phyloP scores from a whole-genome alignment of 1,140 invertebrate genomes.

The Venturia canescens region DNA sequence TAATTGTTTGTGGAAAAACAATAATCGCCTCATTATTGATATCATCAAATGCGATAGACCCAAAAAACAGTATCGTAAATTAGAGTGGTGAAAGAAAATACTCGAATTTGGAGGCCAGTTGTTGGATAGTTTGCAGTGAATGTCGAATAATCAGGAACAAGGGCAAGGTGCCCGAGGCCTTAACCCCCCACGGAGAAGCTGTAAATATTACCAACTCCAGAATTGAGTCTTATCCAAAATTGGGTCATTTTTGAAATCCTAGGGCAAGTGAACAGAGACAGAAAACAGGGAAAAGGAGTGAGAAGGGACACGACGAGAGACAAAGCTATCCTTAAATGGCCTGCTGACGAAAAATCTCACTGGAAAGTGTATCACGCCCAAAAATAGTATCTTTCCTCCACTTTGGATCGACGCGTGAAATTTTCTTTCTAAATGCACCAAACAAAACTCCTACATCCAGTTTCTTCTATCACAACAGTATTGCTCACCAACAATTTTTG shows the following conservation, averaged over 20 bases:
- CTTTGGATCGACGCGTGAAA: background rate
- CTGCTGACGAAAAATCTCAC: conserved; percentile 10
- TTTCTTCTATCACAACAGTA: no score
- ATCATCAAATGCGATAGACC: no score
- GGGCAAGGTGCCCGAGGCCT: background rate
- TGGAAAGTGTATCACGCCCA: conserved; percentile 23
- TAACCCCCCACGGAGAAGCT: conserved; percentile 30
- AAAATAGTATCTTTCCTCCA: background rate
- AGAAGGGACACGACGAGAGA: background rate
- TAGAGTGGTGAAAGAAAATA: background rate
- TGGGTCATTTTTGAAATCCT: conserved; percentile 55
- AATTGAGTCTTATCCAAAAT: conserved; percentile 56
- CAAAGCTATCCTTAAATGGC: background rate
- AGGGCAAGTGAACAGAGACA: background rate
- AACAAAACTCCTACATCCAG: no score
- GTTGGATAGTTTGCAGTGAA: background rate
- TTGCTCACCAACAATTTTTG: no score
- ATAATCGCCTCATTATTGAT: no score
- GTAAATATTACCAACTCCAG: conserved; percentile 54
- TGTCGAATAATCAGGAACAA: background rate
- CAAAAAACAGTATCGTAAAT: background rate
- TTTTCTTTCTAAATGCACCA: background rate
- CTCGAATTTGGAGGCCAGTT: background rate
- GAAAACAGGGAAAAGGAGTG: background rate
- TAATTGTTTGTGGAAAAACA: no score